Base-by-base conservation (phyloP, 2,888 invertebrate species). In the Dyspetes luteomarginatus region DNA sequence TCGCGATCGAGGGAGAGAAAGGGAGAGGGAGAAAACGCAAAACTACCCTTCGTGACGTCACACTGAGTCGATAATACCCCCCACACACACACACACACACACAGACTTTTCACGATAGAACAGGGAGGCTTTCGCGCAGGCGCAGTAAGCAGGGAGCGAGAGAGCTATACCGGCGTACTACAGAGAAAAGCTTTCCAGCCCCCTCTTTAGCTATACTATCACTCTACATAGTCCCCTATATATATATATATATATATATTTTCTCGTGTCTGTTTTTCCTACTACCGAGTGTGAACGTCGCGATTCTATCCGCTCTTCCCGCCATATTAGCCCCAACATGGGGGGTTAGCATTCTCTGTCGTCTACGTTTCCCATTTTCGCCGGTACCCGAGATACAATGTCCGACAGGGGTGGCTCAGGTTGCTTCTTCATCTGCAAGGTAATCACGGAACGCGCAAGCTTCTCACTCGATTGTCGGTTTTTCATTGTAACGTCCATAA, bases 331-430 rank as follows among this genome's bases (percentile, higher is more conserved):
- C 86, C n/a, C n/a, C 87, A 86, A 86, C 88, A 91, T 90, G 90
- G 88, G 89, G 88, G 90, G 88, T 88, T 48, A 58, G 52, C 55
- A 36, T 30, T 36, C 74, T 71, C 56, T n/a, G 56, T 45, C 58
- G 64, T 45, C 62, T 36, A 12, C 41, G 41, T 36, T 41, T 9
- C 55, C 55, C 36, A 26, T 41, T 41, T 41, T 26, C 68, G 56
- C 56, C 17, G 43, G n/a, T 36, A 30, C 7, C 30, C 43, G 22
- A 41, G 43, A 15, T 43, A 86, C 83, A 83, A 95, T 95, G 95
- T 95, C 95, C 92, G 95, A 95, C 93, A 94, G 94, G 93, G 94
- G 94, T 93, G 94, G 94, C 92, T 94, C 94, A 89, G 95, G 95
- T 92, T 95, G 95, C 93, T 95, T 95, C 93, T 95, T 94, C 91